Evolutionary conservation across 2,888 invertebrate species (phyloP).

Genomic region (Ochlodes sylvanus): DNA sequence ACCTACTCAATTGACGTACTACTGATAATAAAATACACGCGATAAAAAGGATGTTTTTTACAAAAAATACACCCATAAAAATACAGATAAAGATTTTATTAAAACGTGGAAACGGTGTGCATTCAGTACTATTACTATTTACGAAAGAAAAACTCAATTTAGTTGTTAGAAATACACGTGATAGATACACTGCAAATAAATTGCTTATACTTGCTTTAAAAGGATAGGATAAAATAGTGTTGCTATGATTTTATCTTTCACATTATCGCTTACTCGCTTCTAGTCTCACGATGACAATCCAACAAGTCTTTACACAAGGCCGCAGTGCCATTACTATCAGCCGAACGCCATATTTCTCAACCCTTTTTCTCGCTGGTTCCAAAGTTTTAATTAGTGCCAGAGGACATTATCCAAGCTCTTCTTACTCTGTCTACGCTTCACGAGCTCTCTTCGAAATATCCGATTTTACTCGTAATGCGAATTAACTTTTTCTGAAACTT

Average conservation of each 20-base stretch:
- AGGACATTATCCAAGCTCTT: slow-evolving; percentile 79
- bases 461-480: slow-evolving; percentile 62
- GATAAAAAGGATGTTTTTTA: neutral
- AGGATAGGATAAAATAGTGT: too few relatives aligned
- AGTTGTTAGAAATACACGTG: too few relatives aligned
- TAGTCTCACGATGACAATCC: neutral
- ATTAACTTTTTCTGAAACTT: slow-evolving; percentile 43
- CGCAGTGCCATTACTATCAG: slow-evolving; percentile 74
- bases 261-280: neutral
- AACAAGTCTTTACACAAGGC: slow-evolving; percentile 59
- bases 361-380: slow-evolving; percentile 76
- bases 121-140: too few relatives aligned
- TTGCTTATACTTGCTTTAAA: too few relatives aligned
- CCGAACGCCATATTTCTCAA: slow-evolving; percentile 78
- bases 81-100: too few relatives aligned
- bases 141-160: too few relatives aligned
- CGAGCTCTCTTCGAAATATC: slow-evolving; percentile 64
- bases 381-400: slow-evolving; percentile 84
- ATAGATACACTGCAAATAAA: too few relatives aligned
- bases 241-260: neutral
- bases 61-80: too few relatives aligned
- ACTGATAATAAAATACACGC: neutral
- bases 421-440: slow-evolving; percentile 64
- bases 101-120: too few relatives aligned
- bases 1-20: slow-evolving; percentile 15